phyloP scores from a whole-genome alignment of 2,888 invertebrate genomes.

The Diloba caeruleocephala region DNA sequence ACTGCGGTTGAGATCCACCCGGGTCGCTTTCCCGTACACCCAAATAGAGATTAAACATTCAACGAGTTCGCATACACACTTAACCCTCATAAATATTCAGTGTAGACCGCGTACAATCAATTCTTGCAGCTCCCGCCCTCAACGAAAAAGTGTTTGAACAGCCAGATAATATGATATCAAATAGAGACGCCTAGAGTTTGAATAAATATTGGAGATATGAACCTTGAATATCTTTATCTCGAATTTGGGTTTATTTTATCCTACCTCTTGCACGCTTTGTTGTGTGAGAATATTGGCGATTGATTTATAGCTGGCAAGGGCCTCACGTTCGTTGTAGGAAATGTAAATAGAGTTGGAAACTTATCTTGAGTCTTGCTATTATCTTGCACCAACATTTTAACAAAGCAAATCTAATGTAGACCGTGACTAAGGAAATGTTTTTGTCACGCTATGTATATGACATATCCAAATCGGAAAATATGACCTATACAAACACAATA shows the following conservation, averaged over 20 bases:
- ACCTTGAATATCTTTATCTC: constrained; percentile 61
- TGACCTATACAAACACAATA: neutral
- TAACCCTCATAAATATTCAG: constrained; percentile 88
- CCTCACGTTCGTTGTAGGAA: constrained; percentile 14
- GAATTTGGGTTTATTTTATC: constrained; percentile 49
- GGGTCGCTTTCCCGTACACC: constrained; percentile 62
- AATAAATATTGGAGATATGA: constrained; percentile 76
- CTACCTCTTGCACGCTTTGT: constrained; percentile 43
- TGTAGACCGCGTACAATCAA: constrained; percentile 84
- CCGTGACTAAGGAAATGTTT: neutral
- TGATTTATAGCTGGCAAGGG: constrained; percentile 35
- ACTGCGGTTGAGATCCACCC: constrained; percentile 56
- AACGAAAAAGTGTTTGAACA: constrained; percentile 84
- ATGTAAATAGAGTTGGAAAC: constrained; percentile 8
- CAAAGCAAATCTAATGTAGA: neutral
- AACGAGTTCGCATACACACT: constrained; percentile 87
- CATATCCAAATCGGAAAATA: constrained; percentile 5
- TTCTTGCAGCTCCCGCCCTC: constrained; percentile 76
- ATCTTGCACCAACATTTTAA: neutral
- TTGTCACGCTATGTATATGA: neutral
- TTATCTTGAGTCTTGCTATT: neutral
- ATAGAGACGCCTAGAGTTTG: constrained; percentile 74
- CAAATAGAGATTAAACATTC: constrained; percentile 88
- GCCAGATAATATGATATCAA: constrained; percentile 81
- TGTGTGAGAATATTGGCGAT: constrained; percentile 48